Base-by-base conservation (phyloP, 2,888 invertebrate species). In the Notodonta ziczac region DNA sequence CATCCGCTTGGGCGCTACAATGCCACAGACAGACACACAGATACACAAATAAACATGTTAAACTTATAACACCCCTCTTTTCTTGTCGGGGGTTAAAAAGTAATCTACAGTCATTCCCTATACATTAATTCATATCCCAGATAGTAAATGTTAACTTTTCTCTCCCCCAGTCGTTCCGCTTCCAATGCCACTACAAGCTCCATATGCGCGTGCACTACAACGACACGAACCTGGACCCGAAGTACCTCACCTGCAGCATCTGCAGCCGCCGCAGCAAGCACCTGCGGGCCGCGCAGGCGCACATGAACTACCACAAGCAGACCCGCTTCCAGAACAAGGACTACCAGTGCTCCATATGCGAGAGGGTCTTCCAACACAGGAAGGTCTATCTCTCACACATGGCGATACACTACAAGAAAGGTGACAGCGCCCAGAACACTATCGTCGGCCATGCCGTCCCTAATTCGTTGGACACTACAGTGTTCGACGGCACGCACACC, bases 281-380 rank as follows among this genome's bases (percentile, higher is more conserved):
- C 67, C 82, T 94, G 8, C 91, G 94, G 42, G 94, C 93, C 2
- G 93, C 93, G 52, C 88, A 87, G 66, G 86, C 86, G 35, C 94
- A 94, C 78, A 89, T 88, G 87, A 90, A 87, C 77, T 94, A 78
- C 83, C 94, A 94, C 83, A 91, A 91, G 63, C 93, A 93, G 67
- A 93, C 90, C 0, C 88, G 93, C 60, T 93, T 93, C 83, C 84
- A 91, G 73, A 88, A 81, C 77, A 90, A 91, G 50, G 93, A 93
- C 83, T 94, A 94, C 76, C 87, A 90, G 76, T 94, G 94, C 73
- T 87, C 92, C 46, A 90, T 94, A 57, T 94, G 94, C 81, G 90
- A 91, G 64, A 78, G 88, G 24, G 84, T 93, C n/a, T 94, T 93
- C 78, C 91, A 92, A 63, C 74, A 81, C 69, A 72, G 92, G 0